Conservation (phyloP, 2,797 vertebrate genomes). For the Steatocranus sp. region DNA sequence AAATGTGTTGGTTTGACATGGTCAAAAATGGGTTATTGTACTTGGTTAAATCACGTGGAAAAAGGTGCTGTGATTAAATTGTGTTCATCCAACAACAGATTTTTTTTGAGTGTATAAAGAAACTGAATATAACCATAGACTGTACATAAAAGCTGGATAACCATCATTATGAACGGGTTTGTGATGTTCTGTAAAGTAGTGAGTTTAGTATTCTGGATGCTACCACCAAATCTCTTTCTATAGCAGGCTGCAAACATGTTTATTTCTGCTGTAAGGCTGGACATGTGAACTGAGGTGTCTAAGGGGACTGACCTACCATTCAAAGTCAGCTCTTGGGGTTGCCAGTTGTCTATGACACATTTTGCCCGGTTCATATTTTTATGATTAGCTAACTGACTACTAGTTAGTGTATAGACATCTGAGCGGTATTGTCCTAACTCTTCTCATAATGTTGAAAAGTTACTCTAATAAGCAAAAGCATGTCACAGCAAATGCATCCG, state of each 20-base stretch:
- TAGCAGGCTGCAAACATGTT: neutral
- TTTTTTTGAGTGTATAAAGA: neutral
- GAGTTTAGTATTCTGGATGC: neutral
- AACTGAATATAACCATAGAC: neutral
- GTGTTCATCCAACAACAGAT: neutral
- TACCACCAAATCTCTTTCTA: neutral
- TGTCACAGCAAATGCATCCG: neutral
- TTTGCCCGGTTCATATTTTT: neutral
- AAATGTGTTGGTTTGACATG: neutral
- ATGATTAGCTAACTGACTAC: neutral
- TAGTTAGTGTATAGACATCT: neutral
- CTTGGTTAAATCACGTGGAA: neutral
- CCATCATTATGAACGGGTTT: neutral
- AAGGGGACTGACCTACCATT: neutral
- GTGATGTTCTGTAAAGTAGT: neutral
- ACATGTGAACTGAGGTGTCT: neutral
- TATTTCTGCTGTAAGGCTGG: neutral
- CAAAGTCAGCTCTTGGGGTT: neutral
- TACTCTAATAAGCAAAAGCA: neutral
- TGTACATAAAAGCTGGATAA: neutral
- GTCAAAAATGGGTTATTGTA: neutral
- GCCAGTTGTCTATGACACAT: neutral
- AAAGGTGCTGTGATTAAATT: neutral
- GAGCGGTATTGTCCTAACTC: neutral
- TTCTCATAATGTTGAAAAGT: neutral